These are phyloP conservation scores for Macrotis lagotis DNA, from an alignment of 2,113 vertebrate species.

Conservation along the genomic window DNA sequence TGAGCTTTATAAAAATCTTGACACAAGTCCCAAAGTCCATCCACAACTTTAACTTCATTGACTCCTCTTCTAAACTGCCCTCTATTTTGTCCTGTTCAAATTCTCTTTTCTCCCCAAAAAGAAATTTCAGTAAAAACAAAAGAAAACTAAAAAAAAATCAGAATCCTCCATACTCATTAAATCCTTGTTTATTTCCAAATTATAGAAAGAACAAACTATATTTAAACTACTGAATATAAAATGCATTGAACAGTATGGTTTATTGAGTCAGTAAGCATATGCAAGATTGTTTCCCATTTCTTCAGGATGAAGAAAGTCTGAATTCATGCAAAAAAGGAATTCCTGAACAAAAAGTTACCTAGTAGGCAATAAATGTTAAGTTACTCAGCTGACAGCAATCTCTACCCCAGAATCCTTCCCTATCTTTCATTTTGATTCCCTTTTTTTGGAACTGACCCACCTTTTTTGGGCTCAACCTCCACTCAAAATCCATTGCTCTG, in stretches of 20 bases:
- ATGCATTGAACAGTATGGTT: neutral
- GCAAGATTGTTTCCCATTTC: conserved; percentile 6
- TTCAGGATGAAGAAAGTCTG: conserved; percentile 2
- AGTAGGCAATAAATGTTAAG: neutral
- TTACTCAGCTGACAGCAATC: neutral
- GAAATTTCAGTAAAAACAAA: neutral
- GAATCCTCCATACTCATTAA: neutral
- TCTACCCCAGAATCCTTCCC: conserved; percentile 7
- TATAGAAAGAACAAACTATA: conserved; percentile 2
- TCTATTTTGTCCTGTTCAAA: neutral
- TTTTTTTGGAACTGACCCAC: neutral
- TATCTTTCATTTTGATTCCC: neutral
- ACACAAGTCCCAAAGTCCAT: conserved; percentile 9
- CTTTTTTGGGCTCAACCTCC: neutral
- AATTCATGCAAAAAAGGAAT: neutral
- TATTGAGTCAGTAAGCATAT: too few species aligned
- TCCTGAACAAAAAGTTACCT: conserved; percentile 19
- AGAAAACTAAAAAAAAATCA: neutral
- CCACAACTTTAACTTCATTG: conserved; percentile 10
- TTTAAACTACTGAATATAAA: neutral
- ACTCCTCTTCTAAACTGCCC: neutral
- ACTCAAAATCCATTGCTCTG: neutral
- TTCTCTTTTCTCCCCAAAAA: conserved; percentile 15
- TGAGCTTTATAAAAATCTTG: conserved; percentile 17
- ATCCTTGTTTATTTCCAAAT: conserved; percentile 36